A percentile compares a stretch with the other conserved stretches of the same genome.
phyloP scores from a whole-genome alignment of 1,140 invertebrate genomes.

The Bombus soroeensis region DNA sequence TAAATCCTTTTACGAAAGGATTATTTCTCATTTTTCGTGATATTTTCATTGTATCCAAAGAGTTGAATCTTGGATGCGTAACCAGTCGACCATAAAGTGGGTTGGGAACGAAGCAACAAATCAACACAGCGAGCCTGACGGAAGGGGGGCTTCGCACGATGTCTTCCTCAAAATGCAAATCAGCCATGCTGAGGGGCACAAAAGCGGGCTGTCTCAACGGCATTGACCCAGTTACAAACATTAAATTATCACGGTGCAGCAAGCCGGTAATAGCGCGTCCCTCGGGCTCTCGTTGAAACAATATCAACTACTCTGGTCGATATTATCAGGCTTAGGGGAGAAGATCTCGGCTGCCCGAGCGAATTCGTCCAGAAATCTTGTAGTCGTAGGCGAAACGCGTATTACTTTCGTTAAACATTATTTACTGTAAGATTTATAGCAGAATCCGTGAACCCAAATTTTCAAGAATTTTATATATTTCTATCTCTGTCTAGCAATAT shows the following conservation, averaged over 20 bases:
- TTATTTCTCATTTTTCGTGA: background rate
- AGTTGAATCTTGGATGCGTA: background rate
- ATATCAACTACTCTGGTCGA: constrained; percentile 56
- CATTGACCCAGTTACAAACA: constrained; percentile 65
- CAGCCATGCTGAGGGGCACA: constrained; percentile 24
- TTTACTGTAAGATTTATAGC: no score
- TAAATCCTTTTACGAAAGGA: background rate
- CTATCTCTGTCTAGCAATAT: no score
- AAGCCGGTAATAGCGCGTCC: constrained; percentile 58
- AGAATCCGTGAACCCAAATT: no score
- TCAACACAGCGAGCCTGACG: background rate
- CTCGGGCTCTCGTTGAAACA: constrained; percentile 57
- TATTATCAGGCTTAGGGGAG: constrained; percentile 54
- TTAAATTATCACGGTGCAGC: constrained; percentile 67
- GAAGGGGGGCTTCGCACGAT: background rate
- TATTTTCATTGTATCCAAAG: background rate
- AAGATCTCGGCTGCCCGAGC: background rate
- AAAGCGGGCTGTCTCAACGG: constrained; percentile 63
- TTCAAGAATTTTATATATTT: no score
- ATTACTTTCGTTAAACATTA: no score
- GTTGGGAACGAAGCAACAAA: background rate
- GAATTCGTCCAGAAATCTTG: no score
- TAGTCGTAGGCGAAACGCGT: no score
- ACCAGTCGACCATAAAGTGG: background rate
- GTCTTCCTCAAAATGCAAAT: constrained; percentile 60